A percentile compares a stretch with the other conserved stretches of the same genome.
Evolutionary conservation across 2,113 vertebrate genomes (phyloP).

Genomic region (Osmerus mordax): DNA sequence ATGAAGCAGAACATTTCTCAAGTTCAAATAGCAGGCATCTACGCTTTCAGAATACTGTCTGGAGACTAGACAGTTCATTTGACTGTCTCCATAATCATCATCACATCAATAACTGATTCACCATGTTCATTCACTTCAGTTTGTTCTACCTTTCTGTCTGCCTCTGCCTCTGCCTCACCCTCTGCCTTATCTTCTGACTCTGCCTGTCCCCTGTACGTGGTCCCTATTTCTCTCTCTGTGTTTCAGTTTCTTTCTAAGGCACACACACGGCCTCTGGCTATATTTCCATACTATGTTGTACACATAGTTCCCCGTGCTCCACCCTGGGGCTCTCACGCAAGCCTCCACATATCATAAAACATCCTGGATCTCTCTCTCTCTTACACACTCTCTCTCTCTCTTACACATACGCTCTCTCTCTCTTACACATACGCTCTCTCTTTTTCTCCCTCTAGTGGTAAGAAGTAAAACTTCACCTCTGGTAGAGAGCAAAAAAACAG

Average conservation of each 20-base stretch:
- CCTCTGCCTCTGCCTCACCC: too few species aligned
- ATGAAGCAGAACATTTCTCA: neutral
- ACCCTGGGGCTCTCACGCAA: constrained; percentile 48
- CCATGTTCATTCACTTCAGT: too few species aligned
- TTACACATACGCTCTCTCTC: neutral
- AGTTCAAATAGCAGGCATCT: constrained; percentile 12
- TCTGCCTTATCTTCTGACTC: too few species aligned
- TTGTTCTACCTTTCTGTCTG: too few species aligned
- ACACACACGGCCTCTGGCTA: constrained; percentile 1
- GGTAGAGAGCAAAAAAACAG: neutral
- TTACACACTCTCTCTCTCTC: too few species aligned
- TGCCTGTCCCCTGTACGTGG: too few species aligned
- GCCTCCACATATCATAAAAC: constrained; percentile 2
- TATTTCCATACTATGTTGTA: constrained; percentile 48
- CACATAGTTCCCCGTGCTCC: constrained; percentile 32
- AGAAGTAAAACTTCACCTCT: constrained; percentile 25
- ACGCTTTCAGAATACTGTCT: neutral
- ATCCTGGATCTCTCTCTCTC: neutral
- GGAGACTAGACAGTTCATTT: too few species aligned
- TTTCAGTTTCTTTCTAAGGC: too few species aligned
- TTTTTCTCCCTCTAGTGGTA: constrained; percentile 51
- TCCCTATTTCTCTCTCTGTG: too few species aligned
- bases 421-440: neutral
- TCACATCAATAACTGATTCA: too few species aligned
- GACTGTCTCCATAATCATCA: too few species aligned